phyloP scores from a whole-genome alignment of 2,797 vertebrate genomes.

The Mormyrops boulengeri region DNA sequence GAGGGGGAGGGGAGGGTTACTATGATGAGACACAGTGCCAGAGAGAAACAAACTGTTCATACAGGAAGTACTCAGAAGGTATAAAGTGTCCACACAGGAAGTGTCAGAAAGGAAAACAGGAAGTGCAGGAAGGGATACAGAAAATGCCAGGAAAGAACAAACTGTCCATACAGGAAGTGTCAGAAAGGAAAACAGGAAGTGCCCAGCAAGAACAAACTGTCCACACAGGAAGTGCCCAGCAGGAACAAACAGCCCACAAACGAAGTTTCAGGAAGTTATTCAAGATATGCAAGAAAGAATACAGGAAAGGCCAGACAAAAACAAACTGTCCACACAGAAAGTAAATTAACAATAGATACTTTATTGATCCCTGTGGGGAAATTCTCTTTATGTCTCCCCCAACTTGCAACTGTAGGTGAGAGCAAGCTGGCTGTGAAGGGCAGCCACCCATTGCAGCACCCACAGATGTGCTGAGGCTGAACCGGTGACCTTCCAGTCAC shows the following conservation, averaged over 20 bases:
- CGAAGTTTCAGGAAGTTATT: neutral
- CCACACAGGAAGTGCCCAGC: too few species aligned
- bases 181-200: too few species aligned
- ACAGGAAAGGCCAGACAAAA: neutral
- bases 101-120: neutral
- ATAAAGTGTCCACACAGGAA: neutral
- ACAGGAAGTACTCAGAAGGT: neutral
- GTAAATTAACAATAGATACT: neutral
- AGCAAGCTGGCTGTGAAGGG: too few species aligned
- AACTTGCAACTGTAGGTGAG: neutral
- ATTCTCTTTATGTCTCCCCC: neutral
- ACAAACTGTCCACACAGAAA: neutral
- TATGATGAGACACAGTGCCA: neutral
- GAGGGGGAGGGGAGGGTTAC: neutral
- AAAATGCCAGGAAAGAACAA: neutral
- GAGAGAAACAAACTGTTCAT: neutral
- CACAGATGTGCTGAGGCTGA: too few species aligned
- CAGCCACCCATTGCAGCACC: too few species aligned
- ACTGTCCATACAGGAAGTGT: neutral
- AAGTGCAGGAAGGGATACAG: neutral
- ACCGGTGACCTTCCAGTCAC: too few species aligned
- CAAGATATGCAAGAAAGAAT: neutral
- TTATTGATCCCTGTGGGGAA: neutral
- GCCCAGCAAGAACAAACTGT: too few species aligned
- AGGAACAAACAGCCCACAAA: too few species aligned